Conservation (phyloP, 92 coral and sea anemone species). For the Umimayanthus kanabou region DNA sequence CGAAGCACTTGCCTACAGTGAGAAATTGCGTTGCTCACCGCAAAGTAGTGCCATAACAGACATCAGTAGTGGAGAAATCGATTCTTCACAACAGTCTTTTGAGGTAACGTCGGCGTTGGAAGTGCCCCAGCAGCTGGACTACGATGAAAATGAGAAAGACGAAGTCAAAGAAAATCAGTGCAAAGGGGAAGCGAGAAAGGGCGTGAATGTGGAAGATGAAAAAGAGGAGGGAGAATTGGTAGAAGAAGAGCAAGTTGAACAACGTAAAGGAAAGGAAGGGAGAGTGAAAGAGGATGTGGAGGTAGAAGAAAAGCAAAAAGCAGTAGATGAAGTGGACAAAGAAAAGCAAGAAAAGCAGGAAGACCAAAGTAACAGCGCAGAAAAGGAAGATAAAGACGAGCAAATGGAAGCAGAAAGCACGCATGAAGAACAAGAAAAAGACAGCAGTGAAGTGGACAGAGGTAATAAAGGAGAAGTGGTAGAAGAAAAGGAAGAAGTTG, state of each 20-base stretch:
- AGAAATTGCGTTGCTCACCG: too few species aligned
- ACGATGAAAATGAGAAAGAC: neutral
- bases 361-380: neutral
- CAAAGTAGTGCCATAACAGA: neutral
- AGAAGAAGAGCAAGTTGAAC: neutral
- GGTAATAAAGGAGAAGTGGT: neutral
- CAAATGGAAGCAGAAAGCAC: neutral
- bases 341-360: neutral
- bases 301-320: neutral
- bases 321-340: too few species aligned
- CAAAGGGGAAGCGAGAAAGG: too few species aligned
- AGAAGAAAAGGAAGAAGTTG: neutral
- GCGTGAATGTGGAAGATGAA: neutral
- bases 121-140: neutral
- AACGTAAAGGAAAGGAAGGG: neutral
- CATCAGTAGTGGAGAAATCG: neutral
- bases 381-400: neutral
- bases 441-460: neutral
- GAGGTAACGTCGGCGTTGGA: neutral
- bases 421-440: neutral
- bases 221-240: neutral
- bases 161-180: neutral
- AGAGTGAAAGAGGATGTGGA: neutral
- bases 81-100: neutral
- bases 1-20: too few species aligned